A percentile compares a stretch with the other conserved stretches of the same genome.
Conservation (phyloP, 1,140 invertebrate species). For the Dysdera silvatica region DNA sequence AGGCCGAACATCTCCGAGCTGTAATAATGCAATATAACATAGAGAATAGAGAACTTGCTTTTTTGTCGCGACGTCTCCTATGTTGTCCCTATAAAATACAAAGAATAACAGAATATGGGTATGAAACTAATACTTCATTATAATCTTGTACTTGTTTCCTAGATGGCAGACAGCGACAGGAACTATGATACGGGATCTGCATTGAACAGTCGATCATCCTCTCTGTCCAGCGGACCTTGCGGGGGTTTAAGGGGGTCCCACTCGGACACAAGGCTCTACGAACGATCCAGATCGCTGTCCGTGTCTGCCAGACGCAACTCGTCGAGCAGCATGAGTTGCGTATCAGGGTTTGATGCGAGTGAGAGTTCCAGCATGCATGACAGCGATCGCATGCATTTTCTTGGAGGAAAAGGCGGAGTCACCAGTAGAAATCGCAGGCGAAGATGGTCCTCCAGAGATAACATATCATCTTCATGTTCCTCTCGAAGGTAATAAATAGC, state of each 20-base stretch:
- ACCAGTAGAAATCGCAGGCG: too few relatives aligned
- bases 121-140: too few relatives aligned
- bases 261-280: conserved; percentile 18
- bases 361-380: conserved; percentile 27
- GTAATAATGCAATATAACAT: too few relatives aligned
- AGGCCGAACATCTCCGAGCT: too few relatives aligned
- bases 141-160: not conserved
- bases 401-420: not conserved
- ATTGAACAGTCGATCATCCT: conserved; percentile 16
- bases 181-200: conserved; percentile 22
- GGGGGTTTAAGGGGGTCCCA: conserved; percentile 19
- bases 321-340: conserved; percentile 22
- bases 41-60: too few relatives aligned
- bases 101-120: too few relatives aligned
- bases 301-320: conserved; percentile 21
- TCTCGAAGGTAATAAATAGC: conserved; percentile 9
- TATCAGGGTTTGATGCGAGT: conserved; percentile 10
- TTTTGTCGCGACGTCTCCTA: too few relatives aligned
- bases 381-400: conserved; percentile 2
- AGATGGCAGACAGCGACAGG: conserved; percentile 26
- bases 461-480: conserved; percentile 19
- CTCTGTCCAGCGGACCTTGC: conserved; percentile 14
- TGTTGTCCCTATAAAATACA: too few relatives aligned
- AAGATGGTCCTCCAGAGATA: conserved; percentile 18
- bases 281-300: not conserved